Evolutionary conservation across 2,797 vertebrate genomes (phyloP), one percentile per base, ranked within the genome.

Genomic region (Notolepis coatsorum): DNA sequence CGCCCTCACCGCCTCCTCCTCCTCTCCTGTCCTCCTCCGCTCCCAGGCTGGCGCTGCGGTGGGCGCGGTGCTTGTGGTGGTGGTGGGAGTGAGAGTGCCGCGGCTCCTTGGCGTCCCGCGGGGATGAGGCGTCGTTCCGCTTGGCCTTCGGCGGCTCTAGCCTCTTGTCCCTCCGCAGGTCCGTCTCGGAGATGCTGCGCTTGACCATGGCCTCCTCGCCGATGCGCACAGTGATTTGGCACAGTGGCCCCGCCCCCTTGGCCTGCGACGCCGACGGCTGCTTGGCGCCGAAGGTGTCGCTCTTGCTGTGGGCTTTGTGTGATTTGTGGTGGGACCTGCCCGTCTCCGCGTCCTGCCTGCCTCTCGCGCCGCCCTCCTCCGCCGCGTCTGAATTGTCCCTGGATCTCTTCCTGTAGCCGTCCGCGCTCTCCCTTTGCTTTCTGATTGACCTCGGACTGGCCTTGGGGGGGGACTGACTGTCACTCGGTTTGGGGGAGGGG

Each of bases 151-250:
- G 88, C 9, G 89, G 86, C 24, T 90, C 83, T 21, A 90, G 91
- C 33, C 91, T 88, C 79, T 92, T 95, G 85, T 94, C 95, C 86
- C 82, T 88, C 84, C 87, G 89, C 3, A 97, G 93, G 74, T 97
- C 95, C 0, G 94, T 96, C 82, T 96, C 96, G 1, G 96, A 96
- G 82, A 97, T 96, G 58, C 95, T 95, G 18, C 96, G 90, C 82
- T 96, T 96, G 13, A 97, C 95, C 7, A 97, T 95, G 57, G 96
- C 96, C 79, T 97, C 95, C 80, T 96, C 95, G 0, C 96, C 96
- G 0, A 97, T 96, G 6, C 95, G 93, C 59, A 97, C 95, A 18
- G 96, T 97, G 75, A 97, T 97, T 85, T 95, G 95, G 79, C 96
- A 97, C 57, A 97, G 90, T 0, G 96, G 95, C 12, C 94, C 94